Percentiles rank a stretch among this genome's conserved stretches.
Conservation (phyloP, 2,888 invertebrate species). For the Lasiommata megera region DNA sequence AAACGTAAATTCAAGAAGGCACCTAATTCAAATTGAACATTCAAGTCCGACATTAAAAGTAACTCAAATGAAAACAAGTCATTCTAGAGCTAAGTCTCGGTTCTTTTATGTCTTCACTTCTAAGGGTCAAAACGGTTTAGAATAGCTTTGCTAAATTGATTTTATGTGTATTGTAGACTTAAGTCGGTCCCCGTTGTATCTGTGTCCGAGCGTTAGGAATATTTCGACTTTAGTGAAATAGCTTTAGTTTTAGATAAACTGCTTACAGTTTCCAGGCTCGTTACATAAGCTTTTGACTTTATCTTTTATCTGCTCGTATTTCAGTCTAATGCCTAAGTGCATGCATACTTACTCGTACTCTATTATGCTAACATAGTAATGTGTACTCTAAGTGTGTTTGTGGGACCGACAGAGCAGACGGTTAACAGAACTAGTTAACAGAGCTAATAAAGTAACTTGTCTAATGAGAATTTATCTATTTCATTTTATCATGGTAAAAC, state of each 20-base stretch:
- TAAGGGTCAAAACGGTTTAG: slow-evolving; percentile 65
- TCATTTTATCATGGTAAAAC: no score
- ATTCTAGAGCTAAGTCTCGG: slow-evolving; percentile 33
- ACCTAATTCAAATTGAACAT: slow-evolving; percentile 1
- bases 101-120: slow-evolving; percentile 54
- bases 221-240: slow-evolving; percentile 54
- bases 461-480: no score
- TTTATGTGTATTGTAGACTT: slow-evolving; percentile 76
- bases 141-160: slow-evolving; percentile 78
- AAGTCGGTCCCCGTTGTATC: slow-evolving; percentile 49
- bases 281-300: slow-evolving; percentile 23
- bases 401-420: no score
- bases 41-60: slow-evolving; percentile 2
- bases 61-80: slow-evolving; percentile 12
- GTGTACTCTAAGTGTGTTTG: no score
- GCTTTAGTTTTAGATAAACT: slow-evolving; percentile 44
- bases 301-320: slow-evolving; percentile 16
- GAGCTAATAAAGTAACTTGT: no score
- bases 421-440: no score
- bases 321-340: neutral
- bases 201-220: slow-evolving; percentile 46
- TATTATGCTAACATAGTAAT: neutral
- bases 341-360: neutral
- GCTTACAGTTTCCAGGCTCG: slow-evolving; percentile 16
- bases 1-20: neutral